A percentile compares a stretch with the other conserved stretches of the same genome.
phyloP scores from a whole-genome alignment of 1,140 invertebrate species.

The Diprion similis region DNA sequence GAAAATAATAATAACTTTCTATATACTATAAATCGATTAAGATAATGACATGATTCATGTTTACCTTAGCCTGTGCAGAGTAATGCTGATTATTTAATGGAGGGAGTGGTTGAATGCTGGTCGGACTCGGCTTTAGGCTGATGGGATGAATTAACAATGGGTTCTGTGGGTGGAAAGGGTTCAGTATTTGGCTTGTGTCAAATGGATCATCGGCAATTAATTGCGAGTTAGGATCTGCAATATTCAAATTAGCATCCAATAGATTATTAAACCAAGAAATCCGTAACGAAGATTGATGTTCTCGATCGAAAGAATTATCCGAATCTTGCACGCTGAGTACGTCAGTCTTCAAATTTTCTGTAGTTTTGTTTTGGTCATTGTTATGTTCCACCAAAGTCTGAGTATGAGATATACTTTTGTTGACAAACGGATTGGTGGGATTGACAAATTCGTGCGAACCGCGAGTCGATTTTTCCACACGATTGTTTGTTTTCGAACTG shows the following conservation, averaged over 20 bases:
- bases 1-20: background rate
- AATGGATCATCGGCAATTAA: constrained; percentile 41
- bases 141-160: constrained; percentile 31
- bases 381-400: background rate
- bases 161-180: constrained; percentile 37
- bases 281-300: constrained; percentile 9
- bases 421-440: constrained; percentile 25
- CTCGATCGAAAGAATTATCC: background rate
- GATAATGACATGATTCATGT: constrained; percentile 41
- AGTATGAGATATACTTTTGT: constrained; percentile 20
- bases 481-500: background rate
- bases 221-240: background rate
- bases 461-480: background rate
- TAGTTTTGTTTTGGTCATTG: background rate
- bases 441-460: constrained; percentile 29
- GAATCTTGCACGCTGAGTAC: too few species aligned
- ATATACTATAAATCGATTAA: constrained; percentile 10
- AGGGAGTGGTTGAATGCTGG: constrained; percentile 36
- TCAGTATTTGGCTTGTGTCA: constrained; percentile 47
- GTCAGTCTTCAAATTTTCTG: background rate
- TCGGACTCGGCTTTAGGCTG: constrained; percentile 33
- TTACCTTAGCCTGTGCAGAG: constrained; percentile 53
- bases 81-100: constrained; percentile 43
- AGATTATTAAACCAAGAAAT: background rate
- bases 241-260: background rate